These are phyloP conservation scores for Pandemis heparana DNA, from an alignment of 2,888 invertebrate genomes.

Conservation along the genomic window DNA sequence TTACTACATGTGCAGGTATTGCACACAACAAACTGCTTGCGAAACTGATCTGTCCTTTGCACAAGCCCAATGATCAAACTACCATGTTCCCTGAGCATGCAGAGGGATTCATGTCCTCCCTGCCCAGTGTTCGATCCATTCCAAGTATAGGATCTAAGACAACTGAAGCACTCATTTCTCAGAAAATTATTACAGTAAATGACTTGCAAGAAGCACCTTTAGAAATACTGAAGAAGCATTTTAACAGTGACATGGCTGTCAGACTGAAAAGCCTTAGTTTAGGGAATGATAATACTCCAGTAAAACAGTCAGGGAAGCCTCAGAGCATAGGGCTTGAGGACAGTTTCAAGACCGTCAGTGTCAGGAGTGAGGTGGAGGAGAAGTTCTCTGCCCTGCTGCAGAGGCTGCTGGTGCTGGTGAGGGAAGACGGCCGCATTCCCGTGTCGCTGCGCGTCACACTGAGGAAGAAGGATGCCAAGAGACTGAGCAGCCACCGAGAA, in stretches of 20 bases:
- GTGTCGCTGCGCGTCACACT: constrained; percentile 90
- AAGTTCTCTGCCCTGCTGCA: constrained; percentile 89
- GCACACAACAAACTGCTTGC: constrained; percentile 94
- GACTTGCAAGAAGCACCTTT: constrained; percentile 88
- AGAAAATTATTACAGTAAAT: constrained; percentile 88
- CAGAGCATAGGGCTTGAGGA: constrained; percentile 93
- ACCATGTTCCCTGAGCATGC: constrained; percentile 90
- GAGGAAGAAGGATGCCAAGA: constrained; percentile 89
- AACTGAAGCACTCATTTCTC: constrained; percentile 86
- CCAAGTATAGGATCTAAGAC: constrained; percentile 92
- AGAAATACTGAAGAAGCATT: constrained; percentile 86
- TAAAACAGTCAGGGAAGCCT: constrained; percentile 91
- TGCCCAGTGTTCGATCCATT: constrained; percentile 87
- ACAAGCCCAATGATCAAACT: constrained; percentile 94
- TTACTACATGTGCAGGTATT: constrained; percentile 93
- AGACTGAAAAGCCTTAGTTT: constrained; percentile 89
- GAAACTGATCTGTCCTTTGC: constrained; percentile 89
- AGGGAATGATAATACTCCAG: constrained; percentile 90
- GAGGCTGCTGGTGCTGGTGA: constrained; percentile 89
- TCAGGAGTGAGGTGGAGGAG: constrained; percentile 90
- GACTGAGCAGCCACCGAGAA: constrained; percentile 89
- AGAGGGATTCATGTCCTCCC: constrained; percentile 87
- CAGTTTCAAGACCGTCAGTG: constrained; percentile 90
- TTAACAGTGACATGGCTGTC: constrained; percentile 89
- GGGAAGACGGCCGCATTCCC: constrained; percentile 92